Evolutionary conservation across 2,797 vertebrate genomes (phyloP).

Genomic region (Leucoraja ocellata): DNA sequence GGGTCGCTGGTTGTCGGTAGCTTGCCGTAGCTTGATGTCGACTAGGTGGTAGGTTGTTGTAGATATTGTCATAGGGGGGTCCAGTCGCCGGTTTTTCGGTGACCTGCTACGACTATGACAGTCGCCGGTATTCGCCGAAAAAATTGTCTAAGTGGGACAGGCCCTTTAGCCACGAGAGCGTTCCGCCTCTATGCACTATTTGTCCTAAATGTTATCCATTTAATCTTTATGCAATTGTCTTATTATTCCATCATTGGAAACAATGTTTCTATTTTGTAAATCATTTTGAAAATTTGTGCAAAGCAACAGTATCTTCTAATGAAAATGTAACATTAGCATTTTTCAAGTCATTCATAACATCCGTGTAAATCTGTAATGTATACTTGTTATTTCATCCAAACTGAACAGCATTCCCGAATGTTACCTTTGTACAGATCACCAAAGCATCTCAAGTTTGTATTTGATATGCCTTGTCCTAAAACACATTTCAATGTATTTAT

Average conservation of each 20-base stretch:
- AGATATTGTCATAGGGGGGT: too few species aligned
- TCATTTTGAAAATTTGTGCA: not conserved
- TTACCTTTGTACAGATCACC: not conserved
- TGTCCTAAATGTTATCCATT: not conserved
- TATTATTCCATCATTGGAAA: not conserved
- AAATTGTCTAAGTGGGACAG: too few species aligned
- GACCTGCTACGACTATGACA: too few species aligned
- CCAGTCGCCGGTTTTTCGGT: too few species aligned
- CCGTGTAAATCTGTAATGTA: not conserved
- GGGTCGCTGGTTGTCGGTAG: too few species aligned
- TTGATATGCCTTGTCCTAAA: not conserved
- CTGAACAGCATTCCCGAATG: not conserved
- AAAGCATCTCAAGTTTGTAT: not conserved
- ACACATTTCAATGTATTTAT: not conserved
- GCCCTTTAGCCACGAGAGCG: not conserved
- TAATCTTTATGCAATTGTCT: not conserved
- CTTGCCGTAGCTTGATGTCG: too few species aligned
- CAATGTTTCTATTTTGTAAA: not conserved
- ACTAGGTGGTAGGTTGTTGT: too few species aligned
- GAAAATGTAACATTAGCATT: not conserved
- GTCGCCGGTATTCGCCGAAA: too few species aligned
- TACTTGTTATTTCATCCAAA: not conserved
- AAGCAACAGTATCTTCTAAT: not conserved
- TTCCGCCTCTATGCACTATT: not conserved
- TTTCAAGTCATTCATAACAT: not conserved